Evolutionary conservation across 2,888 invertebrate genomes (phyloP), one percentile per base, ranked within the genome.

Genomic region (Disparrhopalites patrizii): DNA sequence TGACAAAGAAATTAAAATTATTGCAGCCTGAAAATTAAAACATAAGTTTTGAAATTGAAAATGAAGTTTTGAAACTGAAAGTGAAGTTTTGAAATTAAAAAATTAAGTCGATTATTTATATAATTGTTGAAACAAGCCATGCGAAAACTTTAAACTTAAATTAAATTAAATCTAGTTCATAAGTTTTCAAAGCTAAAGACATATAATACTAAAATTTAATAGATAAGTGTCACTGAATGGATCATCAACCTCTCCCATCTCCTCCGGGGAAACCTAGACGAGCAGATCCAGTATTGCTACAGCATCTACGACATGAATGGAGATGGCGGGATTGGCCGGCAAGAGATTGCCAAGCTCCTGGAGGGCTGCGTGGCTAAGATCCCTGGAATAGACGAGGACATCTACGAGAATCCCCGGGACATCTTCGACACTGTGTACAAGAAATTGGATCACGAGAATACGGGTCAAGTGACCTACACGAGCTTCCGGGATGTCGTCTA

Each of bases 291-390:
- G 36, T 89, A 87, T 76, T 88, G 88, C 76, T 90, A 89, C 76
- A 83, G 85, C 27, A 88, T 91, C 0, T 92, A 91, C 76, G 91
- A 92, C 76, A 78, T 91, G 33, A 92, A 92, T 77, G 83, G 84
- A 10, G 92, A 92, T 76, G 89, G 90, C 0, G 88, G 82, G 76
- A 88, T 92, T 30, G 88, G 89, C 0, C 85, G 87, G 73, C 91
- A 92, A 74, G 91, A 92, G 78, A 90, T 92, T 85, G 90, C 90
- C 76, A 83, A 85, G 30, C 80, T 91, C 70, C 80, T 92, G 15
- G 87, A 86, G 85, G 82, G 80, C 62, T 72, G 69, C 40, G 43
- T 73, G 2, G 66, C 69, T 40, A 68, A 74, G 58, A 51, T 75
- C 55, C 54, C 71, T 18, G 73, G 70, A 0, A 13, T 77, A 18